Conservation (phyloP, 2,113 vertebrate genomes). For the Rhynchomys soricoides region DNA sequence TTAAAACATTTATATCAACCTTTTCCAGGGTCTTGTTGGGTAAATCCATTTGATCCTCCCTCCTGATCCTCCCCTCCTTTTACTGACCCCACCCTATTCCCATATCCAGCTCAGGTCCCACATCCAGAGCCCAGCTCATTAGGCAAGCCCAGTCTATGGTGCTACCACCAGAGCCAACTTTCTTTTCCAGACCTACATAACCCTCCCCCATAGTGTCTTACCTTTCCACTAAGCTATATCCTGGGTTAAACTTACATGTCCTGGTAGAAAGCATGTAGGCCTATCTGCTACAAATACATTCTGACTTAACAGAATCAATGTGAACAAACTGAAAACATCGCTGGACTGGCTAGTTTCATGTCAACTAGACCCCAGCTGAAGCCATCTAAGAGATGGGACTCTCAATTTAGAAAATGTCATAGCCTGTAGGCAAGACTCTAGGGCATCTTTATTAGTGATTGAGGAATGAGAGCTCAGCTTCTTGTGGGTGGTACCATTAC, state of each 20-base stretch:
- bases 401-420: not conserved
- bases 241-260: not conserved
- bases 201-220: no score
- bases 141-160: not conserved
- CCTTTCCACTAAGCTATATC: not conserved
- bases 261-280: not conserved
- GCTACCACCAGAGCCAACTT: not conserved
- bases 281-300: not conserved
- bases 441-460: not conserved
- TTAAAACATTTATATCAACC: not conserved
- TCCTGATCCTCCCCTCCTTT: not conserved
- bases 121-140: not conserved
- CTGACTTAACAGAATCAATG: not conserved
- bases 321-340: not conserved
- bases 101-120: not conserved
- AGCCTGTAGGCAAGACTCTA: not conserved
- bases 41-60: not conserved
- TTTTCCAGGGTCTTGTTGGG: not conserved
- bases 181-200: not conserved
- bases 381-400: not conserved
- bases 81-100: fast-evolving
- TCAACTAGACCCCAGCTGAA: not conserved
- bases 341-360: not conserved
- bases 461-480: not conserved
- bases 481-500: not conserved